Base-by-base conservation (phyloP, 2,888 invertebrate species). In the Cephus sareptanus region DNA sequence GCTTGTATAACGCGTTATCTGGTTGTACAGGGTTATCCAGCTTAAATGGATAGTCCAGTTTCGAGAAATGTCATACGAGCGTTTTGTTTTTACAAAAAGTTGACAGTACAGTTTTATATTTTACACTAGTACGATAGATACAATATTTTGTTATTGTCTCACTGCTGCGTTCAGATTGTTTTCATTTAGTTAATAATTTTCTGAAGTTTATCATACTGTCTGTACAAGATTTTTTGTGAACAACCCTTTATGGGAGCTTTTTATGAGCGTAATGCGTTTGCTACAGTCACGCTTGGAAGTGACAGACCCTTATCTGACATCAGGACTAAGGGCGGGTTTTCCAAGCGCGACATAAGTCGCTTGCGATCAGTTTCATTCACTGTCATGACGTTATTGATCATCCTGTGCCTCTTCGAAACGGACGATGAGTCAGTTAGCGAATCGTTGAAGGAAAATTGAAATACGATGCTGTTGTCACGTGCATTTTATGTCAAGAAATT, bases 341-440 rank as follows among this genome's bases (percentile, higher is more conserved):
- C 71, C 71, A 34, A 71, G 33, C 13, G 31, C 31, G 71, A 71
- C 31, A 71, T 71, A 71, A 71, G 33, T 71, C 71, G 71, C 71
- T 71, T n/a, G 31, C 71, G 71, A 71, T 71, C 33, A 71, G 71
- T 71, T 71, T 71, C 71, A 30, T 71, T 34, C 71, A 23, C 71
- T 71, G 31, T 71, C 71, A 15, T 71, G 31, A 34, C 31, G 1
- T 15, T 30, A 71, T 71, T 34, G 31, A 71, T 71, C 33, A 11
- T 34, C 15, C 31, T 30, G 0, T 56, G 23, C 23, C 23, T 56
- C 40, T 9, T 56, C 40, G 40, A 56, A 23, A 23, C 6, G 40
- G 2, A 23, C 40, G 40, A 56, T 56, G 40, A 56, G 23, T 56
- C 40, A 56, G 6, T 56, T 23, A 2, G 23, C 23, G 15, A 56